Conservation (phyloP, 2,113 vertebrate genomes). For the Ciconia stormi region DNA sequence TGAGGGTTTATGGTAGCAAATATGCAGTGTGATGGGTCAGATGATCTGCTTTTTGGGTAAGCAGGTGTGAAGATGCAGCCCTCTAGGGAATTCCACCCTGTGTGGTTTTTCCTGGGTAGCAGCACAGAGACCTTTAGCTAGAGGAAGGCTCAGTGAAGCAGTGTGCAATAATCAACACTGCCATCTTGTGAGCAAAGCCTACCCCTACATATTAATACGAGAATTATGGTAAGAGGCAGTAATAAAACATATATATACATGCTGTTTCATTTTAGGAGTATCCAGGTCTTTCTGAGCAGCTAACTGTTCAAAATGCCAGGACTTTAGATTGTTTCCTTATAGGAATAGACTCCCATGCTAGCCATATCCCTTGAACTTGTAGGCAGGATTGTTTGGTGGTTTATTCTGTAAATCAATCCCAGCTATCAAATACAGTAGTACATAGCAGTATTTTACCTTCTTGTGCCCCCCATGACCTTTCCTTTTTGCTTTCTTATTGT, state of each 20-base stretch:
- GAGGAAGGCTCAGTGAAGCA: not conserved
- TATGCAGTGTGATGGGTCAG: not conserved
- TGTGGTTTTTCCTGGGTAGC: not conserved
- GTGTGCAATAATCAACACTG: constrained; percentile 42
- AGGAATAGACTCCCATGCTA: not conserved
- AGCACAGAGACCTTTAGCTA: not conserved
- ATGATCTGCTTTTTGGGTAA: not conserved
- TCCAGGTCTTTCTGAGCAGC: not conserved
- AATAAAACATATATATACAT: no score
- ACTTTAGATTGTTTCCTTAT: not conserved
- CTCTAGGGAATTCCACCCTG: not conserved
- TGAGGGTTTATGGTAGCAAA: not conserved
- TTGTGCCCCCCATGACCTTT: not conserved
- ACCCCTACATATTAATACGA: not conserved
- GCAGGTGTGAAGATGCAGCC: not conserved
- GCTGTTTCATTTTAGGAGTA: not conserved
- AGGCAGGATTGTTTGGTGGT: not conserved
- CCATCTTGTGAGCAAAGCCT: constrained; percentile 48
- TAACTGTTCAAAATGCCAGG: not conserved
- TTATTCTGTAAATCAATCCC: not conserved
- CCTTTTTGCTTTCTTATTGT: not conserved
- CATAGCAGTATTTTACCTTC: not conserved
- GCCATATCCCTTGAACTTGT: no score
- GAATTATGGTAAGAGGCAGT: not conserved
- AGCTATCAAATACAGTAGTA: not conserved